Base-by-base conservation (phyloP, 2,888 invertebrate genomes). In the Plebejus anna region DNA sequence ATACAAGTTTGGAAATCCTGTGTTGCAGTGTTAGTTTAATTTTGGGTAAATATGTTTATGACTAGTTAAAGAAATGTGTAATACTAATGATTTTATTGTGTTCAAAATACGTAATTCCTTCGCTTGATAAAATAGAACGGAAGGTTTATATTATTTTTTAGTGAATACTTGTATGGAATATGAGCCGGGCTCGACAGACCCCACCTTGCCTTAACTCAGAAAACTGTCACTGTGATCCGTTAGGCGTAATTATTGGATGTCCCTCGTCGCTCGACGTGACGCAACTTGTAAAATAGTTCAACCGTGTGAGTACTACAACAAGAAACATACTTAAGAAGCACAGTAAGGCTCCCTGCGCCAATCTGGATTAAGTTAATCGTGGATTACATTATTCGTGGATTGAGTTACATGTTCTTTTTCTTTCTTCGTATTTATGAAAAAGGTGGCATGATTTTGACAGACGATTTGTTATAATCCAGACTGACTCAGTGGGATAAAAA, bases 181-280 rank as follows among this genome's bases (percentile, higher is more conserved):
- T 85, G 84, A 59, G 82, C 80, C 82, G 77, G 77, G 82, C 83
- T 83, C 85, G 85, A 84, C 84, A 85, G 83, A 87, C 86, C 88
- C 89, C 91, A 91, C 91, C 90, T 90, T 91, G 92, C 92, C 92
- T 91, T 92, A 91, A 85, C 87, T 90, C 90, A 89, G 85, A 87
- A 86, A 90, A 90, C 89, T 90, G 87, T 88, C 89, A 88, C 92
- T 93, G 92, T 93, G 92, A 93, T 92, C 90, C 89, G 87, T 87
- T 90, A 91, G 88, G 87, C 85, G 86, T 90, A 89, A 85, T 87
- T 88, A 86, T 86, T 88, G 84, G 83, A 83, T 82, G 66, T 75
- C 72, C 75, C 59, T 76, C 77, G 72, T 72, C 72, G 47, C 70
- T 73, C 75, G 73, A 75, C 76, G 76, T 79, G 75, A 77, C 75